Conservation (phyloP, 1,140 invertebrate genomes). For the Neodiprion virginianus region DNA sequence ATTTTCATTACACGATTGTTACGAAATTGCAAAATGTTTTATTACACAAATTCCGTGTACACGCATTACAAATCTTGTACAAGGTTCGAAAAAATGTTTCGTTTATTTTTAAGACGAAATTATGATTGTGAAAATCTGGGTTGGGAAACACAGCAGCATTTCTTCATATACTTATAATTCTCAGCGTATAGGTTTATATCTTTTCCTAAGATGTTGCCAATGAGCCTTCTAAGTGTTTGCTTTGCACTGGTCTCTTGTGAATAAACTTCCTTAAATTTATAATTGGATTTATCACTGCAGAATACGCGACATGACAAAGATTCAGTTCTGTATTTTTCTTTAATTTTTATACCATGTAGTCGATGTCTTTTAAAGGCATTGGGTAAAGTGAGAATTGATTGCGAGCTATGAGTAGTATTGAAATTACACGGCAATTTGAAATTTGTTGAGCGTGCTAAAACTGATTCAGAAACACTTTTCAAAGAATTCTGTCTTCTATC, state of each 20-base stretch:
- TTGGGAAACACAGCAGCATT: not conserved
- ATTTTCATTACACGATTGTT: conserved; percentile 5
- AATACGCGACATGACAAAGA: not conserved
- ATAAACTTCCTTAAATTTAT: not conserved
- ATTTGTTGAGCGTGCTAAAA: not conserved
- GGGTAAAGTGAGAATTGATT: too few relatives aligned
- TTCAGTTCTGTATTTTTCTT: not conserved
- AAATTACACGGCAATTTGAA: too few relatives aligned
- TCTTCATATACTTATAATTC: not conserved
- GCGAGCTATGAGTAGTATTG: too few relatives aligned
- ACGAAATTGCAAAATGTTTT: conserved; percentile 9
- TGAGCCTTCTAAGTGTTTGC: not conserved
- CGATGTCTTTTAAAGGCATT: too few relatives aligned
- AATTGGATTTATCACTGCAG: not conserved
- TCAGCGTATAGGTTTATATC: not conserved
- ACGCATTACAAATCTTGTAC: conserved; percentile 12
- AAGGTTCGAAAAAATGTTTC: not conserved
- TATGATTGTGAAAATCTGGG: not conserved
- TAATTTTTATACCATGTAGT: not conserved
- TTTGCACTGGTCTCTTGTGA: not conserved
- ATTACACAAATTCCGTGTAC: conserved; percentile 1
- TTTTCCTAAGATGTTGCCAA: not conserved
- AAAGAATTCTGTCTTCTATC: not conserved
- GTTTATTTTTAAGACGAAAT: not conserved
- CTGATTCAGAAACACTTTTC: not conserved